Percentiles rank a stretch among this genome's conserved stretches.
These are phyloP conservation scores for Caracal caracal DNA, from an alignment of 2,113 vertebrate genomes.

Conservation along the genomic window DNA sequence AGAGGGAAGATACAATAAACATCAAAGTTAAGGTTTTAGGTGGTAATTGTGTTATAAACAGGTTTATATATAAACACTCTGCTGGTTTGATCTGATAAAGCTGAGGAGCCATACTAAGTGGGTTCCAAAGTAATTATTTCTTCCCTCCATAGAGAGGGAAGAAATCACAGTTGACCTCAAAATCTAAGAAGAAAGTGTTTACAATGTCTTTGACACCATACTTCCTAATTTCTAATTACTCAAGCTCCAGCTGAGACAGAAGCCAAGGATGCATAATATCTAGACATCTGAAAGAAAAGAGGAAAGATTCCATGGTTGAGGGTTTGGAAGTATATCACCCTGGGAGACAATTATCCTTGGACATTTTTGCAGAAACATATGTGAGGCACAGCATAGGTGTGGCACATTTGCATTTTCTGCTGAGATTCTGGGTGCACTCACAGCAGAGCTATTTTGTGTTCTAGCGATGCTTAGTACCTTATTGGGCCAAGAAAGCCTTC, in stretches of 20 bases:
- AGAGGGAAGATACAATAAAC: background rate
- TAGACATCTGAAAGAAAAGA: background rate
- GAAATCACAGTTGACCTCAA: background rate
- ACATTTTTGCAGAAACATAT: background rate
- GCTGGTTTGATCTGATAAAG: background rate
- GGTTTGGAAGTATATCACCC: background rate
- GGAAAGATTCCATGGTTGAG: background rate
- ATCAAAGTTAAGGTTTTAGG: background rate
- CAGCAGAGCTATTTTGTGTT: background rate
- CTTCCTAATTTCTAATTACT: background rate
- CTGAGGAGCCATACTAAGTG: background rate
- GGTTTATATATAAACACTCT: background rate
- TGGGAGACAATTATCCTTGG: background rate
- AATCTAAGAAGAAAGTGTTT: background rate
- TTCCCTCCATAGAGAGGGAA: background rate
- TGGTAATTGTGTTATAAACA: background rate
- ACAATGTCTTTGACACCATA: background rate
- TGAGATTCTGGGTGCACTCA: background rate
- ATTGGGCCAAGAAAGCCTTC: background rate
- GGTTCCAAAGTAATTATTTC: background rate
- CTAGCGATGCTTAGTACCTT: background rate
- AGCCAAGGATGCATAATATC: background rate
- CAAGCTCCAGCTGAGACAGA: background rate
- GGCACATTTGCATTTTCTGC: background rate
- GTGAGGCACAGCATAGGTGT: background rate